Conservation (phyloP, 1,140 invertebrate genomes). For the Eupristina koningsbergeri region DNA sequence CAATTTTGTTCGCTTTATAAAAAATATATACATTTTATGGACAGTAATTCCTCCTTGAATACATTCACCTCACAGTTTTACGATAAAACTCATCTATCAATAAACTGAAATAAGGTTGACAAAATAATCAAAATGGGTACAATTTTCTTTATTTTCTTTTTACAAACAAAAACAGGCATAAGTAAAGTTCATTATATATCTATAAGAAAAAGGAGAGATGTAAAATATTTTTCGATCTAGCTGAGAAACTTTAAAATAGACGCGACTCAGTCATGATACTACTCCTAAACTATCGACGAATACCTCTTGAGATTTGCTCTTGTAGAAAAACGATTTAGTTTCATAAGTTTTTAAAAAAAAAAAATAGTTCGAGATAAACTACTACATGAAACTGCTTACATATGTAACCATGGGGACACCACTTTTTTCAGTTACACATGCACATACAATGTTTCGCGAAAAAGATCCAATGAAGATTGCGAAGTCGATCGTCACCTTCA, state of each 20-base stretch:
- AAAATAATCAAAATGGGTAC: background rate
- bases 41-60: no score
- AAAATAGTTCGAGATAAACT: conserved; percentile 40
- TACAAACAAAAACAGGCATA: background rate
- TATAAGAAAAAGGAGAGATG: background rate
- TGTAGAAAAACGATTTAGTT: conserved; percentile 38
- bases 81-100: background rate
- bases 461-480: conserved; percentile 10
- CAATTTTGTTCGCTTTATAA: background rate
- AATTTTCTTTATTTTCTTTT: background rate
- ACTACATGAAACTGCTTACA: background rate
- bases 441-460: background rate
- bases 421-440: no score
- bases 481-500: background rate
- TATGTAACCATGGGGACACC: background rate
- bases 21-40: no score
- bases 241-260: conserved; percentile 31
- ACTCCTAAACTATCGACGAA: conserved; percentile 36
- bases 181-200: background rate
- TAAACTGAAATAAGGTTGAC: background rate
- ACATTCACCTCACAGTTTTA: background rate
- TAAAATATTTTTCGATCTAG: conserved; percentile 12
- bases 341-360: conserved; percentile 15
- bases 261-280: conserved; percentile 3
- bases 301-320: conserved; percentile 41